Evolutionary conservation across 64 coral and sea anemone genomes (phyloP).

Genomic region (Montipora sp.): DNA sequence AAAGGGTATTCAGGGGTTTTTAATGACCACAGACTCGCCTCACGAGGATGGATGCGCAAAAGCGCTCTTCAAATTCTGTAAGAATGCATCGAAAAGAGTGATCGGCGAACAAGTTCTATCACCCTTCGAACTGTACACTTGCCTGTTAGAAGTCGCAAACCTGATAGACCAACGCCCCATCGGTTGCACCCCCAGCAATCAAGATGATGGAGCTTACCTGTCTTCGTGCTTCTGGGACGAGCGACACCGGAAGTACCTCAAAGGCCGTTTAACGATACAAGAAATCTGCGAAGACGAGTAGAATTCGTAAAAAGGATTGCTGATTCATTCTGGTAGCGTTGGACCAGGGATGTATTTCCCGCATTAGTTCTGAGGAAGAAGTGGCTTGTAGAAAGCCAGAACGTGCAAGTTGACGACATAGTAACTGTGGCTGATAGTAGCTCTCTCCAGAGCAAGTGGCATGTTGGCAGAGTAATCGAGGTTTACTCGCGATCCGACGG

Average conservation of each 20-base stretch:
- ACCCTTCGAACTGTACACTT: conserved; percentile 19
- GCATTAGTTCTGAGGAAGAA: too few species aligned
- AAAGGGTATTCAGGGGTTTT: conserved; percentile 23
- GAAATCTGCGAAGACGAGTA: background rate
- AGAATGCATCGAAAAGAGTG: background rate
- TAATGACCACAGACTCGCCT: background rate
- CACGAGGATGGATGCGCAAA: background rate
- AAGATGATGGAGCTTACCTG: too few species aligned
- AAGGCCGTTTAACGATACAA: background rate
- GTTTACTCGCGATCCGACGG: background rate
- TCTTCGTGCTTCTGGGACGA: too few species aligned
- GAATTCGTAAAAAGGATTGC: background rate
- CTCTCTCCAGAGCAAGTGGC: too few species aligned
- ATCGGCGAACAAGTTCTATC: conserved; percentile 9
- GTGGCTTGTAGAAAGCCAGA: too few species aligned
- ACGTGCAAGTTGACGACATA: too few species aligned
- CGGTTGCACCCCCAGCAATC: background rate
- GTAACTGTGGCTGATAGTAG: too few species aligned
- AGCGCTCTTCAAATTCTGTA: background rate
- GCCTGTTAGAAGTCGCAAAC: background rate
- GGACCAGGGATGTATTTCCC: too few species aligned
- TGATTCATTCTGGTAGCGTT: too few species aligned
- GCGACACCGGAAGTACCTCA: conserved; percentile 6
- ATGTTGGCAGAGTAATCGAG: background rate
- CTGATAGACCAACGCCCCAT: background rate